Evolutionary conservation across 2,888 invertebrate genomes (phyloP), one percentile per base, ranked within the genome.

Genomic region (Rhyacophila evoluta): DNA sequence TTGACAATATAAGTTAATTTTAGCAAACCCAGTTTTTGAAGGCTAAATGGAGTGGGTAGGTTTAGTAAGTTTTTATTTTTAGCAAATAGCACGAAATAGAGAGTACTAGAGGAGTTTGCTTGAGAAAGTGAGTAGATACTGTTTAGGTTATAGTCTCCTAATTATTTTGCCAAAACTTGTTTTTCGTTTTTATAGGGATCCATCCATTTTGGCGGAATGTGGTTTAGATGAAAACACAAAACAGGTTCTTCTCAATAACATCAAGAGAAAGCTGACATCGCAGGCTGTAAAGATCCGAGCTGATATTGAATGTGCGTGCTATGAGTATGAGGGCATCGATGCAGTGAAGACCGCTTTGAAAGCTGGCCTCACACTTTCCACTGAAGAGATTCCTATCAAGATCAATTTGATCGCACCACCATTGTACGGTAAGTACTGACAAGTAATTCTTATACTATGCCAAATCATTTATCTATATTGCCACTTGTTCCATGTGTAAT

Each of bases 321-420:
- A 97, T 84, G 96, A 97, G 0, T 99, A 99, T 85, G 99, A 99
- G 87, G 99, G 99, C 29, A 98, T 99, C 83, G 99, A 99, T 89
- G 99, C 99, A 2, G 98, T 99, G 0, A 98, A 99, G 86, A 91
- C 94, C 67, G 97, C 99, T 0, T 89, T 99, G 41, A 95, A 93
- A 86, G 92, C 96, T 82, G 99, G 99, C 0, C 92, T 99, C 38
- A 93, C 95, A 41, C 90, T 97, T 74, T 98, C 98, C 2, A 97
- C 97, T 0, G 94, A 95, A 83, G 97, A 97, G 83, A 91, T 99
- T 88, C 98, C 98, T 0, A 97, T 99, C 84, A 98, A 98, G 92
- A 99, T 99, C 84, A 99, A 99, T 89, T 91, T 99, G 83, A 99
- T 99, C 86, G 99, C 99, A 3, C 99, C 99, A 36, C 99, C 99